phyloP scores from a whole-genome alignment of 37 sponge, comb jelly and placozoan genomes.

The Mnemiopsis leidyi region DNA sequence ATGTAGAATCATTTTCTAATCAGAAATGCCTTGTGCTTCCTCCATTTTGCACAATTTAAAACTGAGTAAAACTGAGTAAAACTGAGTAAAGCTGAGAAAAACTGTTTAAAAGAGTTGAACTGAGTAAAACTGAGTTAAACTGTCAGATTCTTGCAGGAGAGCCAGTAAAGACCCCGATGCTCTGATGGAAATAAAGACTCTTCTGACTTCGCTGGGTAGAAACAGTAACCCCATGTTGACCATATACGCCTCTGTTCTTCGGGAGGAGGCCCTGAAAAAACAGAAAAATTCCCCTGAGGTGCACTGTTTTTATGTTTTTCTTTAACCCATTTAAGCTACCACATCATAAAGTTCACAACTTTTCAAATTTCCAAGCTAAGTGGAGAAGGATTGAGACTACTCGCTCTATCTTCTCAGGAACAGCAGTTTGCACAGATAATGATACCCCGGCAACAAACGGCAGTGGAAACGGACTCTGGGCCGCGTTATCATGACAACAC shows the following conservation, averaged over 20 bases:
- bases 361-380: too few relatives aligned
- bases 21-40: too few relatives aligned
- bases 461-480: background rate
- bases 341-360: too few relatives aligned
- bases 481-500: background rate
- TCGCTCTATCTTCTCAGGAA: too few relatives aligned
- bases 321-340: too few relatives aligned
- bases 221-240: slow-evolving; percentile 64
- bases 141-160: slow-evolving; percentile 9
- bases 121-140: background rate
- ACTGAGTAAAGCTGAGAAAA: too few relatives aligned
- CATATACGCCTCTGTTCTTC: slow-evolving; percentile 49
- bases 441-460: background rate
- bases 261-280: slow-evolving; percentile 46
- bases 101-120: background rate
- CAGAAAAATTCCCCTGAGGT: background rate
- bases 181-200: slow-evolving; percentile 63
- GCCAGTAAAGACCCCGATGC: slow-evolving; percentile 61
- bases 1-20: too few relatives aligned
- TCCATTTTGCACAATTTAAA: too few relatives aligned
- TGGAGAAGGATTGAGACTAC: too few relatives aligned
- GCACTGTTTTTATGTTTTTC: too few relatives aligned
- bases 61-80: too few relatives aligned
- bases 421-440: background rate
- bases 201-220: slow-evolving; percentile 29